These are phyloP conservation scores for Yasuhikotakia modesta DNA, from an alignment of 2,797 vertebrate species.

Conservation along the genomic window DNA sequence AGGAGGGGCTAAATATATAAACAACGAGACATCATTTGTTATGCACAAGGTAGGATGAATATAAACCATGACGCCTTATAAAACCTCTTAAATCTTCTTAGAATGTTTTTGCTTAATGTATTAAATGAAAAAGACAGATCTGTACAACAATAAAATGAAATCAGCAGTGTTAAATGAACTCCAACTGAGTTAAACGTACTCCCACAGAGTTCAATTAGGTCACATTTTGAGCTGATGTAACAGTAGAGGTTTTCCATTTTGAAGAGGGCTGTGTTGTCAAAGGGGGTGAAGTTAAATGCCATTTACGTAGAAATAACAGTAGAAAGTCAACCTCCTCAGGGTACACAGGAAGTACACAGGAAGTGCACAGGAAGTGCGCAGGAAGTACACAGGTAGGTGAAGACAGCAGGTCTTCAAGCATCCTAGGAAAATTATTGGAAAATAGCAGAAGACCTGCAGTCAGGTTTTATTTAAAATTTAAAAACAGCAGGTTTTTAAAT, in stretches of 20 bases:
- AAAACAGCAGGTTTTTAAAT: too few relatives aligned
- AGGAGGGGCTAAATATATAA: constrained; percentile 39
- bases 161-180: constrained; percentile 12
- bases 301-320: too few relatives aligned
- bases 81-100: constrained; percentile 25
- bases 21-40: constrained; percentile 41
- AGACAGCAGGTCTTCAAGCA: neutral
- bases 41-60: neutral
- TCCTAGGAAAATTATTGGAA: neutral
- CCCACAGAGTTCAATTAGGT: constrained; percentile 40
- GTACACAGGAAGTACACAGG: too few relatives aligned
- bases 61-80: neutral
- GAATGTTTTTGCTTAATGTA: neutral
- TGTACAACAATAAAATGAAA: constrained; percentile 23
- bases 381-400: constrained; percentile 8
- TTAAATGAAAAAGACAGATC: constrained; percentile 12
- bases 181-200: constrained; percentile 23
- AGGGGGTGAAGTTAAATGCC: too few relatives aligned
- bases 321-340: constrained; percentile 27
- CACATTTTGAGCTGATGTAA: constrained; percentile 33
- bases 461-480: too few relatives aligned
- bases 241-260: constrained; percentile 27
- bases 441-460: too few relatives aligned
- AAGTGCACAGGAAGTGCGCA: constrained; percentile 1
- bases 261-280: neutral